A percentile compares a stretch with the other conserved stretches of the same genome.
These are phyloP conservation scores for Chrysodeixis includens DNA, from an alignment of 2,888 invertebrate genomes.

Conservation along the genomic window DNA sequence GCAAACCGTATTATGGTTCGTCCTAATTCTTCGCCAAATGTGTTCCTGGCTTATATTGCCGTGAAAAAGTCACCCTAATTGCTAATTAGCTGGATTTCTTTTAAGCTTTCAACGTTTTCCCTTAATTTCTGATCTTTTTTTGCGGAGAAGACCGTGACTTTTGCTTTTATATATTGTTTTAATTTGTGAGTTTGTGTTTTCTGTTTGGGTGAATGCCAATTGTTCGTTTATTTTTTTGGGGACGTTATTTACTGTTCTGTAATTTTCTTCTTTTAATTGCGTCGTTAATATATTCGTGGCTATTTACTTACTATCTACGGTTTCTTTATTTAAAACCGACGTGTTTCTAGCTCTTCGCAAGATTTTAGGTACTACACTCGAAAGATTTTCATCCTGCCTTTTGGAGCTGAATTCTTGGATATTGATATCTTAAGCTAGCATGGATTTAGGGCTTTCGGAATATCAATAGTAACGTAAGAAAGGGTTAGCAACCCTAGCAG, in stretches of 20 bases:
- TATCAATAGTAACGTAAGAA: not conserved
- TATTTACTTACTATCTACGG: not conserved
- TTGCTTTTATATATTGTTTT: slow-evolving; percentile 36
- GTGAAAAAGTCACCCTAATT: slow-evolving; percentile 56
- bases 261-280: slow-evolving; percentile 5
- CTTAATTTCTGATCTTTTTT: slow-evolving; percentile 44
- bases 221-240: slow-evolving; percentile 7
- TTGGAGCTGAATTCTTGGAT: not conserved
- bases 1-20: slow-evolving; percentile 39
- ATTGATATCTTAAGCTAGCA: slow-evolving; percentile 2
- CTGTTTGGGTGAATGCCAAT: slow-evolving; percentile 24
- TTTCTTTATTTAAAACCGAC: not conserved
- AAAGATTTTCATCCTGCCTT: not conserved
- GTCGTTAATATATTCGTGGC: not conserved
- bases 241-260: not conserved
- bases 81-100: slow-evolving; percentile 55
- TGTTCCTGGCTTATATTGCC: slow-evolving; percentile 26
- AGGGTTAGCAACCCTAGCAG: slow-evolving; percentile 1
- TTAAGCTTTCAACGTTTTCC: slow-evolving; percentile 35
- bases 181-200: slow-evolving; percentile 41
- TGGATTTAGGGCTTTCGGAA: not conserved
- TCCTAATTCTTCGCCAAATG: slow-evolving; percentile 45
- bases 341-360: not conserved
- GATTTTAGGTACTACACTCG: not conserved
- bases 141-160: slow-evolving; percentile 12